Percentiles rank a stretch among this genome's conserved stretches.
Conservation (phyloP, 1,140 invertebrate species). For the Calosoma granatense region DNA sequence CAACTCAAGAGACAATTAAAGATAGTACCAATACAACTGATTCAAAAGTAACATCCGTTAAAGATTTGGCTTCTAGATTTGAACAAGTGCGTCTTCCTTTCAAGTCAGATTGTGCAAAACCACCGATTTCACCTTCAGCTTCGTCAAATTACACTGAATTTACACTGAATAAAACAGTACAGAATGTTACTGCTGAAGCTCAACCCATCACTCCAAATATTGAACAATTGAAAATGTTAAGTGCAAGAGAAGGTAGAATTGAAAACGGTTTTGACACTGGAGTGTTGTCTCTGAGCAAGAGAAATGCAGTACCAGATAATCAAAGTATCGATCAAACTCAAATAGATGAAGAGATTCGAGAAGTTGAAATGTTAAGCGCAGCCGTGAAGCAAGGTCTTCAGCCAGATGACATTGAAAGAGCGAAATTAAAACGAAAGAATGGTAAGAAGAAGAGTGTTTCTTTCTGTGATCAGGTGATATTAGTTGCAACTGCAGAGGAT, state of each 20-base stretch:
- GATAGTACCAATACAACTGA: slow-evolving; percentile 14
- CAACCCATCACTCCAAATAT: not conserved
- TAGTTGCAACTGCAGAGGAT: slow-evolving; percentile 84
- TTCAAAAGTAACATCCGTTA: slow-evolving; percentile 46
- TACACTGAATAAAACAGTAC: slow-evolving; percentile 7
- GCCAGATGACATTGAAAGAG: slow-evolving; percentile 20
- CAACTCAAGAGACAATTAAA: not conserved
- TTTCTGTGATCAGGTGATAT: slow-evolving; percentile 85
- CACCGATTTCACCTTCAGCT: not conserved
- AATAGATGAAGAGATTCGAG: slow-evolving; percentile 41
- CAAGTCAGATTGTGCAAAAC: slow-evolving; percentile 12
- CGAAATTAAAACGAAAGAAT: slow-evolving; percentile 35
- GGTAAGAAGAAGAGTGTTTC: slow-evolving; percentile 87
- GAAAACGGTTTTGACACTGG: slow-evolving; percentile 18
- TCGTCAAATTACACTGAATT: slow-evolving; percentile 17
- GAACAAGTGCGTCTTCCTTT: slow-evolving; percentile 48
- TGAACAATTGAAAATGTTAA: not conserved
- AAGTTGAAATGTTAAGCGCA: slow-evolving; percentile 41
- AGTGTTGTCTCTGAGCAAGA: slow-evolving; percentile 20
- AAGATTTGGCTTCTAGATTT: slow-evolving; percentile 73
- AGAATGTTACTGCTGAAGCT: no score
- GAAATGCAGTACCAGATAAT: slow-evolving; percentile 16
- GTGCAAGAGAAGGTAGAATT: slow-evolving; percentile 7
- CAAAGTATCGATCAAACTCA: slow-evolving; percentile 23
- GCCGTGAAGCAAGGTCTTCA: slow-evolving; percentile 38